Evolutionary conservation across 2,888 invertebrate species (phyloP), one percentile per base, ranked within the genome.

Genomic region (Trileptium ribeirensis): DNA sequence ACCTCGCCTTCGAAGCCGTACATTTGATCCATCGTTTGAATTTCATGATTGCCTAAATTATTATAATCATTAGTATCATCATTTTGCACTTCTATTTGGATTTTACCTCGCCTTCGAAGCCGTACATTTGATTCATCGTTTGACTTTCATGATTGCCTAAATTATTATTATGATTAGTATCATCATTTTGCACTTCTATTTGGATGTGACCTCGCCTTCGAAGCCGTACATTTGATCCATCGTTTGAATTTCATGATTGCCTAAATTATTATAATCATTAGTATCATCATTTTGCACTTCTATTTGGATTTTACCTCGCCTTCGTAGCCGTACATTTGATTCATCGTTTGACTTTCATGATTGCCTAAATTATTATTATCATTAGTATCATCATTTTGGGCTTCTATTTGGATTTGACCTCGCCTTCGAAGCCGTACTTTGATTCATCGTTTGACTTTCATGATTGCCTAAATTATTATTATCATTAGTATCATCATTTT

Each of bases 1-100:
- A 99, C 98, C 91, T 99, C 99, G 0, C 98, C 99, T 84, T 96
- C 95, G 91, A 99, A 99, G 0, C 99, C 99, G 89, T 99, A 99
- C 95, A 99, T 97, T 90, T 96, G 95, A 90, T 99, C 99, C 98
- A 99, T 99, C 82, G 94, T 95, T 74, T 94, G 92, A 86, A 96
- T 96, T 89, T 99, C 98, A 89, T 99, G 98, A 90, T 99, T 99
- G n/a, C 97, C 96, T 95, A 89, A 0, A 87, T n/a, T n/a, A n/a
- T n/a, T n/a, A n/a, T n/a, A n/a, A n/a, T n/a, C n/a, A n/a, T n/a
- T n/a, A n/a, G n/a, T n/a, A n/a, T n/a, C n/a, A n/a, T n/a, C n/a
- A n/a, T n/a, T n/a, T n/a, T n/a, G n/a, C n/a, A n/a, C n/a, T n/a
- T n/a, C n/a, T n/a, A n/a, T n/a, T n/a, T n/a, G n/a, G n/a, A n/a